Evolutionary conservation across 2,888 invertebrate genomes (phyloP).

Genomic region (Volucella inflata): DNA sequence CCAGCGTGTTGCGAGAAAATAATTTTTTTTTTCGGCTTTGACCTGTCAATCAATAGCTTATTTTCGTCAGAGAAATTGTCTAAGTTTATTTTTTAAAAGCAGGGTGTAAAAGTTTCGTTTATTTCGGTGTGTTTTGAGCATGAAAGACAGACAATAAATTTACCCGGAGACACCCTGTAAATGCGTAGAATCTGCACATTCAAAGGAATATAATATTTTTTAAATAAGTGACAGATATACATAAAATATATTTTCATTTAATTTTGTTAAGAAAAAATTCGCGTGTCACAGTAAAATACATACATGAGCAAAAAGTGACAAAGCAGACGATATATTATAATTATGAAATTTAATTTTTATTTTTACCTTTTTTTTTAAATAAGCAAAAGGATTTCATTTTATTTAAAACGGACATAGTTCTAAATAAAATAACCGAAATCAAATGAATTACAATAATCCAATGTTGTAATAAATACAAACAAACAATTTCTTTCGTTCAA

Average conservation of each 20-base stretch:
- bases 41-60: slow-evolving; percentile 2
- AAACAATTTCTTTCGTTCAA: slow-evolving; percentile 5
- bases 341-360: neutral
- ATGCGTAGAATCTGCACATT: neutral
- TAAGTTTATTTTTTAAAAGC: too few species aligned
- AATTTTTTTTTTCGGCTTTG: too few species aligned
- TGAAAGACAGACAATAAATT: too few species aligned
- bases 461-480: slow-evolving; percentile 12
- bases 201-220: neutral
- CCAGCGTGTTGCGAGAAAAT: too few species aligned
- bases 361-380: neutral
- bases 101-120: too few species aligned
- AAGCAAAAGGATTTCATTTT: neutral
- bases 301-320: neutral
- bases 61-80: neutral
- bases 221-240: slow-evolving; percentile 21
- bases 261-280: neutral
- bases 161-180: neutral
- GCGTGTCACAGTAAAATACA: slow-evolving; percentile 2
- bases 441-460: slow-evolving; percentile 10
- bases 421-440: neutral
- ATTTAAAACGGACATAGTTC: neutral
- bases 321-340: neutral
- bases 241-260: neutral
- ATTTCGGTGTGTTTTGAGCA: too few species aligned